Conservation (phyloP, 35 echinoderm and acorn worm species). For the Strongylocentrotus purpuratus region DNA sequence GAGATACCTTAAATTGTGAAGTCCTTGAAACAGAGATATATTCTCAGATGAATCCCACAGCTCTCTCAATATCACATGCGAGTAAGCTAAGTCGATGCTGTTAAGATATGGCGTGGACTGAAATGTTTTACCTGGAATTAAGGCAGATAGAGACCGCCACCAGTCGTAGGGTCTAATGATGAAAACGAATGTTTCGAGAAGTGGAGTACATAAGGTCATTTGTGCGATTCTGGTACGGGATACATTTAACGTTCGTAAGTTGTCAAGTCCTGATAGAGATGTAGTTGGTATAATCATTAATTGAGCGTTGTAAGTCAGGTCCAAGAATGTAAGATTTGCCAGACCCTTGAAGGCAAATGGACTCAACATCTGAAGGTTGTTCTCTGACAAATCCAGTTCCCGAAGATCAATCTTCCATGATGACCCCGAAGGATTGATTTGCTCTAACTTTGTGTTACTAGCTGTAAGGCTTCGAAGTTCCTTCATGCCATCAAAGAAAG, state of each 20-base stretch:
- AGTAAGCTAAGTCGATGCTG: background rate
- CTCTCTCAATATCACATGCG: background rate
- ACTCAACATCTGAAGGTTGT: background rate
- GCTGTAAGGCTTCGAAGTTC: background rate
- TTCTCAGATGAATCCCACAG: background rate
- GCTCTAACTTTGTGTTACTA: background rate
- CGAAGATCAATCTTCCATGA: background rate
- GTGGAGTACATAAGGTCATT: background rate
- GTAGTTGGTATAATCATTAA: background rate
- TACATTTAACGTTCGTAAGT: constrained; percentile 5
- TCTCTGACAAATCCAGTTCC: background rate
- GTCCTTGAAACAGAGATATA: background rate
- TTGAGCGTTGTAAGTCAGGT: background rate
- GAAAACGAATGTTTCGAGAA: background rate
- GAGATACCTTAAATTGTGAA: background rate
- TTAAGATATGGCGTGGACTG: background rate
- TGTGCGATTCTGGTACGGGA: background rate
- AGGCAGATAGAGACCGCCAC: background rate
- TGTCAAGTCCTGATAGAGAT: background rate
- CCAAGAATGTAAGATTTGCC: background rate
- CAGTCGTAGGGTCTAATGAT: background rate
- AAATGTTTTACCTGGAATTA: background rate
- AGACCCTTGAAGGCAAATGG: background rate
- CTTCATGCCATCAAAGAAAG: background rate
- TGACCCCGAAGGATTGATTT: background rate